Evolutionary conservation across 2,797 vertebrate species (phyloP).

Genomic region (Parambassis ranga): DNA sequence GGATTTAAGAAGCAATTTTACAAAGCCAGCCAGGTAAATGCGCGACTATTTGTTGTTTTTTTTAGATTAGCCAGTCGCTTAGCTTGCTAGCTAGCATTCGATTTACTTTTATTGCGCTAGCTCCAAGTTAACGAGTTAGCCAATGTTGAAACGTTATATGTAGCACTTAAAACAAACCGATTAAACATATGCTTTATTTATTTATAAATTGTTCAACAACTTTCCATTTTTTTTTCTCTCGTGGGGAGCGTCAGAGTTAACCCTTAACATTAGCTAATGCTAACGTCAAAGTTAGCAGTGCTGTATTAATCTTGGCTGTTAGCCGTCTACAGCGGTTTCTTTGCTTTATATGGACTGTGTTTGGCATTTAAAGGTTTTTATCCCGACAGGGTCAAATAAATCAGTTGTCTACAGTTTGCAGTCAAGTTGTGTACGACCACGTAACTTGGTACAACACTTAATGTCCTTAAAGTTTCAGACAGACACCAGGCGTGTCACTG

Average conservation of each 20-base stretch:
- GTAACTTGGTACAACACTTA: no score
- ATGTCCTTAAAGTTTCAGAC: no score
- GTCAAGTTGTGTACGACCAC: background rate
- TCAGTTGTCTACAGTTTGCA: background rate
- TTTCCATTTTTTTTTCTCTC: background rate
- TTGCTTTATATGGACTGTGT: no score
- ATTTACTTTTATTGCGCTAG: conserved; percentile 5
- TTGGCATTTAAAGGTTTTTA: no score
- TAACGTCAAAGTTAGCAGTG: background rate
- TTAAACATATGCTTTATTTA: no score
- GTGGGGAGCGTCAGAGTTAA: background rate
- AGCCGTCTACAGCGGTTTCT: no score
- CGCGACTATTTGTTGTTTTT: background rate
- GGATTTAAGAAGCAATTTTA: conserved; percentile 97
- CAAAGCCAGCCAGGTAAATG: conserved; percentile 93
- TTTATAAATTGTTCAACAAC: background rate
- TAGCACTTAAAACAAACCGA: no score
- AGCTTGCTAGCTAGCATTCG: conserved; percentile 29
- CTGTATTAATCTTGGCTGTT: background rate
- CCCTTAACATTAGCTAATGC: background rate
- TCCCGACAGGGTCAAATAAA: no score
- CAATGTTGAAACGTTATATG: background rate
- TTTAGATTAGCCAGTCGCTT: conserved; percentile 19
- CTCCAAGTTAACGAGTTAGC: background rate
- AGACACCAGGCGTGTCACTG: no score